Conservation (phyloP, 2,888 invertebrate genomes). For the Stenotaenia linearis region DNA sequence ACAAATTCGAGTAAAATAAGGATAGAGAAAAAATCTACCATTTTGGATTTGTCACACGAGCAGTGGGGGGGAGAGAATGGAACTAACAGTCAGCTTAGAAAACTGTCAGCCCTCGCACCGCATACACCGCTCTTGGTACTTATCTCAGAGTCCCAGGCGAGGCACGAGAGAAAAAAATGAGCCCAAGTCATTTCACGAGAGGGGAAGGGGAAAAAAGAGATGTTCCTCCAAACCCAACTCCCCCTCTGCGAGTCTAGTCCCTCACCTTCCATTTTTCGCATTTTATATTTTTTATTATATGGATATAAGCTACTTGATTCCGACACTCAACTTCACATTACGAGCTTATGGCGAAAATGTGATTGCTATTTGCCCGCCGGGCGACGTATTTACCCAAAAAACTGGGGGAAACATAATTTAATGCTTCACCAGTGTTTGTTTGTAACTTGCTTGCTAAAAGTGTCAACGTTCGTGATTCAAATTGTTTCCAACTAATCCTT, state of each 20-base stretch:
- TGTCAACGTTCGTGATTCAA: conserved; percentile 7
- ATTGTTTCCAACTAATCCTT: conserved; percentile 5
- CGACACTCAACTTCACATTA: conserved; percentile 20
- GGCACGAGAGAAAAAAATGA: conserved; percentile 7
- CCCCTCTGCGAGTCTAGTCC: not conserved
- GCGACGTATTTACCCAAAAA: conserved; percentile 14
- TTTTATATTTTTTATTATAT: conserved; percentile 17
- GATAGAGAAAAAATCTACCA: not conserved
- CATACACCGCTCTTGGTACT: conserved; percentile 21
- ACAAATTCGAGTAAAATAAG: not conserved
- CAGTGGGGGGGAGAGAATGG: not conserved
- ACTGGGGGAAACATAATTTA: not conserved
- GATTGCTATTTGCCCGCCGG: conserved; percentile 11
- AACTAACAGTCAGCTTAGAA: conserved; percentile 29
- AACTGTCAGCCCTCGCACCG: conserved; percentile 24
- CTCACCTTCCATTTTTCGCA: conserved; percentile 4
- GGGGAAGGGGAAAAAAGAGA: not conserved
- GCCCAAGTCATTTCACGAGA: conserved; percentile 10
- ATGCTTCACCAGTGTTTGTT: not conserved
- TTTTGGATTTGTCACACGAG: conserved; percentile 17
- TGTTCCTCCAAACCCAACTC: not conserved
- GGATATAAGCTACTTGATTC: conserved; percentile 26
- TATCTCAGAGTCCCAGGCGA: conserved; percentile 28
- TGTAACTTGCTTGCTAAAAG: not conserved
- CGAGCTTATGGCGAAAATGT: conserved; percentile 15